Conservation (phyloP, 2,888 invertebrate species). For the Antheraea assamensis region DNA sequence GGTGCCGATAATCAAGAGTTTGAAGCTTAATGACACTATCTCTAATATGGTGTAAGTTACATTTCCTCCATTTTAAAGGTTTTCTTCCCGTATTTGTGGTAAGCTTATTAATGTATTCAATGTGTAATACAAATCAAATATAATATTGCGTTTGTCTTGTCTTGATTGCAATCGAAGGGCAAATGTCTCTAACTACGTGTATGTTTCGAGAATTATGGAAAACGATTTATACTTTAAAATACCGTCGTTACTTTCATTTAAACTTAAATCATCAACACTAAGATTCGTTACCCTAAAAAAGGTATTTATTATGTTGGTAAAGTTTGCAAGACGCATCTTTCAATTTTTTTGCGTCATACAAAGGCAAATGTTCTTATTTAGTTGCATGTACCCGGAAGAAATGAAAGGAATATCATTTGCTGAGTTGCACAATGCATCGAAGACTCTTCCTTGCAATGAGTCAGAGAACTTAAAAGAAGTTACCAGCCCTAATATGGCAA, state of each 20-base stretch:
- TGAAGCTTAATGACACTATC: constrained; percentile 52
- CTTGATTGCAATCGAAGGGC: too few species aligned
- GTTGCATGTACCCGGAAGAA: constrained; percentile 50
- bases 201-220: too few species aligned
- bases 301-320: too few species aligned
- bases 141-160: too few species aligned
- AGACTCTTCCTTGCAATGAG: constrained; percentile 39
- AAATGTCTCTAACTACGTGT: too few species aligned
- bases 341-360: background rate
- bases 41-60: constrained; percentile 66
- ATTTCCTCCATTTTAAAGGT: background rate
- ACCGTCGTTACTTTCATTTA: too few species aligned
- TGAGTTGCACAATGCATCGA: constrained; percentile 38
- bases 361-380: constrained; percentile 25
- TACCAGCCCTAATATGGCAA: constrained; percentile 42
- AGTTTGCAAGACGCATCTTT: background rate
- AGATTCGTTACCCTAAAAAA: too few species aligned
- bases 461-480: constrained; percentile 28
- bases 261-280: too few species aligned
- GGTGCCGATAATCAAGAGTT: constrained; percentile 71
- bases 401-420: constrained; percentile 46
- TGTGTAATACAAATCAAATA: too few species aligned
- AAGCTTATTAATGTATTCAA: too few species aligned
- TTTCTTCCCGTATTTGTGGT: background rate
- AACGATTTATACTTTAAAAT: too few species aligned